Evolutionary conservation across 1,140 invertebrate genomes (phyloP).

Genomic region (Saccostrea glomerata): DNA sequence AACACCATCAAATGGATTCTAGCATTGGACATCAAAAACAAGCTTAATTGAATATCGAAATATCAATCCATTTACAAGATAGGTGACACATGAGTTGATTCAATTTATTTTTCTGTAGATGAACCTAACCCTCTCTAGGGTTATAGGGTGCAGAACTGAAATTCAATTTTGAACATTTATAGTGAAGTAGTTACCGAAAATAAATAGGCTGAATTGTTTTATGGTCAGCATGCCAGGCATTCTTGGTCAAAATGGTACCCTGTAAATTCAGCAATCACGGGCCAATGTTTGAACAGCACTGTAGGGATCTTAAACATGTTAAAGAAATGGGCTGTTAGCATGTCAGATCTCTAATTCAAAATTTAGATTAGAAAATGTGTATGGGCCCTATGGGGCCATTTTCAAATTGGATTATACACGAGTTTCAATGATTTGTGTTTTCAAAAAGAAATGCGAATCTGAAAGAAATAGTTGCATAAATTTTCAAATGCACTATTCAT

Average conservation of each 20-base stretch:
- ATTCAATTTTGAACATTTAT: neutral
- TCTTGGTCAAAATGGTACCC: neutral
- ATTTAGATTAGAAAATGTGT: neutral
- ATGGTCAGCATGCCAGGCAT: constrained; percentile 24
- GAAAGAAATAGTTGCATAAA: neutral
- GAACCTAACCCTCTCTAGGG: neutral
- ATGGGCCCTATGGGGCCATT: neutral
- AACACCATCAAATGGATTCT: neutral
- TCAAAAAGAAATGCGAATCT: too few species aligned
- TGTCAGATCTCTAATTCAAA: neutral
- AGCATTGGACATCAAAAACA: neutral
- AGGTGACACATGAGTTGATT: constrained; percentile 23
- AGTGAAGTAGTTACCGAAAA: neutral
- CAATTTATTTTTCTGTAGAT: neutral
- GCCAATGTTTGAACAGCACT: neutral
- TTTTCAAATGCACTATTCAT: neutral
- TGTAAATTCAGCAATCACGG: neutral
- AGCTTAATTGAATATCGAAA: constrained; percentile 23
- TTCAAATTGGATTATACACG: too few species aligned
- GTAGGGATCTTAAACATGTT: too few species aligned
- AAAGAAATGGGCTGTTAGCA: neutral
- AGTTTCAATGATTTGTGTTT: too few species aligned
- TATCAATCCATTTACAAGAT: constrained; percentile 29
- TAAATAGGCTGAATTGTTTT: constrained; percentile 25
- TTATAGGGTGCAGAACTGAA: constrained; percentile 16